phyloP scores from a whole-genome alignment of 1,140 invertebrate species.

The Zaprionus lachaisei region DNA sequence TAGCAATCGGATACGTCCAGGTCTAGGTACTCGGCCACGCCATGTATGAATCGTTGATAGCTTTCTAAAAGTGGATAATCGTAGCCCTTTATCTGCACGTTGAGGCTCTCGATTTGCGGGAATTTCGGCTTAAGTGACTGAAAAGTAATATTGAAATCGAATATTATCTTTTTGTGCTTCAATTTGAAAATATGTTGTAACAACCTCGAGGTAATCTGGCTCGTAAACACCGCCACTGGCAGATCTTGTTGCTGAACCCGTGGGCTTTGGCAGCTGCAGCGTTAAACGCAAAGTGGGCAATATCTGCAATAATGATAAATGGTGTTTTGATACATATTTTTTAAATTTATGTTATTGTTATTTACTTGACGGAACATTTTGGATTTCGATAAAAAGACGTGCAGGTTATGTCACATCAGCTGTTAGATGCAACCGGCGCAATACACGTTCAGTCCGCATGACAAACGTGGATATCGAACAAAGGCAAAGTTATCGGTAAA shows the following conservation, averaged over 20 bases:
- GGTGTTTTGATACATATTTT: slow-evolving; percentile 15
- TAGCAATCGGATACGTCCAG: slow-evolving; percentile 91
- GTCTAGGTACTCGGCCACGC: slow-evolving; percentile 89
- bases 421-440: slow-evolving; percentile 13
- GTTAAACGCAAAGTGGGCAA: slow-evolving; percentile 34
- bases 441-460: slow-evolving; percentile 22
- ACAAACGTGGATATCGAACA: neutral
- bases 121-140: slow-evolving; percentile 88
- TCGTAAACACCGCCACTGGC: slow-evolving; percentile 85
- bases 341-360: slow-evolving; percentile 21
- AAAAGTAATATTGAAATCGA: slow-evolving; percentile 46
- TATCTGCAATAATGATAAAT: slow-evolving; percentile 37
- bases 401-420: slow-evolving; percentile 72
- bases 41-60: slow-evolving; percentile 91
- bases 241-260: slow-evolving; percentile 5
- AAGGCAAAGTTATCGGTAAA: neutral
- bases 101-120: slow-evolving; percentile 90
- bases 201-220: slow-evolving; percentile 86
- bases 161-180: neutral
- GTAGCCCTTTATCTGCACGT: slow-evolving; percentile 92
- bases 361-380: slow-evolving; percentile 71
- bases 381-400: neutral
- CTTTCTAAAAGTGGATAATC: slow-evolving; percentile 92
- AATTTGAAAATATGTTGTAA: slow-evolving; percentile 10
- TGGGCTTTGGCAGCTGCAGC: slow-evolving; percentile 37